These are phyloP conservation scores for Orestias chungarensis DNA, from an alignment of 2,797 vertebrate species.

Conservation along the genomic window DNA sequence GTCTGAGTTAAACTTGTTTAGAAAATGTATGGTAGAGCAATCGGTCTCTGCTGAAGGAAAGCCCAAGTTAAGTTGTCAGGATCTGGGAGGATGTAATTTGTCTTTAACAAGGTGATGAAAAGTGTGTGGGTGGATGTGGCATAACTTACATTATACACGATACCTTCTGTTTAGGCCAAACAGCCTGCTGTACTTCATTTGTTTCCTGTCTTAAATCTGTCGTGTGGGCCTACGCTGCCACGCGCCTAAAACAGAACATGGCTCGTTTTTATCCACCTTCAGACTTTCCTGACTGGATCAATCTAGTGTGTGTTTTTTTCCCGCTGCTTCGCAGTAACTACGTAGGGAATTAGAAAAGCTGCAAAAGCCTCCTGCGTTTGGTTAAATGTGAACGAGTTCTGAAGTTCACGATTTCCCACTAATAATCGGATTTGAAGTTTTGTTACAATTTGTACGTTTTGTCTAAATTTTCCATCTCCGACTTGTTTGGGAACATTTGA, in stretches of 20 bases:
- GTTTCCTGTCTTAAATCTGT: conserved; percentile 58
- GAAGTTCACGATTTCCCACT: conserved; percentile 5
- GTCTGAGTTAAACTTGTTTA: conserved; percentile 21
- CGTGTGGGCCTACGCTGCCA: conserved; percentile 43
- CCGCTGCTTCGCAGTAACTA: conserved; percentile 38
- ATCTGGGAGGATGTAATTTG: conserved; percentile 50
- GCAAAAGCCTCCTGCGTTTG: conserved; percentile 27
- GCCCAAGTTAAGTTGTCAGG: conserved; percentile 40
- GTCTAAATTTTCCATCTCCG: conserved; percentile 28
- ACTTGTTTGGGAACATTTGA: conserved; percentile 67
- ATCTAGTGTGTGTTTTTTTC: conserved; percentile 47
- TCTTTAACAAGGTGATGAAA: conserved; percentile 61
- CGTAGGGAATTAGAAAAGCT: conserved; percentile 34
- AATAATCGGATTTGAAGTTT: conserved; percentile 2
- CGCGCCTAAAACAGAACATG: conserved; percentile 40
- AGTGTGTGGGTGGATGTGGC: conserved; percentile 62
- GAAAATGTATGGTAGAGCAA: conserved; percentile 44
- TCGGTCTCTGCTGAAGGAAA: conserved; percentile 49
- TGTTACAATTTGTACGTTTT: conserved; percentile 11
- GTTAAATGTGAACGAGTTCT: conserved; percentile 25
- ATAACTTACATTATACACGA: conserved; percentile 50
- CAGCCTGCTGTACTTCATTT: conserved; percentile 32
- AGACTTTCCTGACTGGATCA: conserved; percentile 40
- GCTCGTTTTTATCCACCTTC: conserved; percentile 46
- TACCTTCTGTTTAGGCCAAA: conserved; percentile 57